Evolutionary conservation across 1,140 invertebrate species (phyloP), one percentile per base, ranked within the genome.

Genomic region (Ephestia elutella): DNA sequence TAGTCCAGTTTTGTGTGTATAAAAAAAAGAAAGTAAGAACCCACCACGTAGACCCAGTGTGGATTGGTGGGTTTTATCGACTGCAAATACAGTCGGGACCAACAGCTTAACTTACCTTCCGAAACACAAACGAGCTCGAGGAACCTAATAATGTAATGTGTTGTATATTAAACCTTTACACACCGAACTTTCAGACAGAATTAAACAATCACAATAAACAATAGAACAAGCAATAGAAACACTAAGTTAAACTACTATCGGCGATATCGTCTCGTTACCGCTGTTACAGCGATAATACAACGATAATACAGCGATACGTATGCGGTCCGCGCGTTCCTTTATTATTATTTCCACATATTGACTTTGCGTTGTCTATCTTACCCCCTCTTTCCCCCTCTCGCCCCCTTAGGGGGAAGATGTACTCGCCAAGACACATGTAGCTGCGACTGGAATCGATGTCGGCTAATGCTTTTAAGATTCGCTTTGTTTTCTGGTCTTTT

Each of bases 311-410:
- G 9, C 75, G 59, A 82, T 86, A 75, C 70, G 73, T 86, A 86
- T 84, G 78, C 83, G 67, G 66, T 44, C 35, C 68, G 73, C 74
- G 70, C 65, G 50, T 66, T 65, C 75, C 73, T 82, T 84, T 84
- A 82, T 82, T 82, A 86, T 84, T 84, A 82, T 86, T 79, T 79
- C 83, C 80, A 80, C 83, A 82, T 86, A 86, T 84, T 82, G 80
- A 83, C 75, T 80, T 75, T 77, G 75, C 79, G 80, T 75, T 80
- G 77, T 78, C 78, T 80, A 72, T 65, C 60, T 60, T 56, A 28
- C 51, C 48, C 58, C 63, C 59, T 13, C 19, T n/a, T 0, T n/a
- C 13, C 19, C 19, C 19, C 19, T 53, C 3, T 13, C 9, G 1
- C 71, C 63, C 56, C 59, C 57, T 50, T 15, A 60, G 54, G 32